Conservation (phyloP, 2,113 vertebrate species). For the Podarcis cretensis region DNA sequence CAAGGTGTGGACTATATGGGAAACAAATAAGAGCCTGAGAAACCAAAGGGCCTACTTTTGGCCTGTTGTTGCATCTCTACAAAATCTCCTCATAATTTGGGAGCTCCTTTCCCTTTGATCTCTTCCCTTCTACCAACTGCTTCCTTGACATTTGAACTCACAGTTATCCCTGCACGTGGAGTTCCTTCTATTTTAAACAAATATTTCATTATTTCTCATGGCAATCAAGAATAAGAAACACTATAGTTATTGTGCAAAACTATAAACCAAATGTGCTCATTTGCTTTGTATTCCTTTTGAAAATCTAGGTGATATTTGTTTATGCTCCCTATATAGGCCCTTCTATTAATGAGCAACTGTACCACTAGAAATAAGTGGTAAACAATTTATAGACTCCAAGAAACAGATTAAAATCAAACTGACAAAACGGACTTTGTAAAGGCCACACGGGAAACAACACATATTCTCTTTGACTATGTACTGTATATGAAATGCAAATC, state of each 20-base stretch:
- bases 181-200: neutral
- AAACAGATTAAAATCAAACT: neutral
- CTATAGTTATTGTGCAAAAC: too few species aligned
- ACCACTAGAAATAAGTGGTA: neutral
- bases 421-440: neutral
- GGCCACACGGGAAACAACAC: neutral
- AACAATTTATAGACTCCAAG: neutral
- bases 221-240: neutral
- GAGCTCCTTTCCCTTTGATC: neutral
- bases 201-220: neutral
- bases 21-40: neutral
- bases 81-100: neutral
- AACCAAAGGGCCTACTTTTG: neutral
- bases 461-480: neutral
- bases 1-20: neutral
- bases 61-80: neutral
- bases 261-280: neutral
- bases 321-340: neutral
- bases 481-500: constrained; percentile 12
- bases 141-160: neutral
- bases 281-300: neutral
- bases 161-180: neutral
- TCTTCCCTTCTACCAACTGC: neutral
- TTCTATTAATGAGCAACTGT: neutral
- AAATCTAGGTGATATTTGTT: neutral